Evolutionary conservation across 1,140 invertebrate species (phyloP), one percentile per base, ranked within the genome.

Genomic region (Heliconius melpomene): DNA sequence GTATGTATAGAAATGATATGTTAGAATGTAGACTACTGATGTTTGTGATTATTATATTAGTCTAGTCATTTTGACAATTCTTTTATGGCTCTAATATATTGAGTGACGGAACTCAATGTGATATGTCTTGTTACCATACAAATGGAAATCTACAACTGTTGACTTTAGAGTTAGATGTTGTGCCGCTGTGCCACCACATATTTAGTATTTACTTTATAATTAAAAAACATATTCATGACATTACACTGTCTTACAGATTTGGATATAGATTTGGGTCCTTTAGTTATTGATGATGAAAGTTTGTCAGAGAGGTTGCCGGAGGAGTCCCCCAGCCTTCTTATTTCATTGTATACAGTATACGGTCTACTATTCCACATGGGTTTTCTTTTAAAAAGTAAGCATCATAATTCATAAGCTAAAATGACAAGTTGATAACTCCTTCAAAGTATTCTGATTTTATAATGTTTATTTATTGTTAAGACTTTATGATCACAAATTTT

Each of bases 311-410:
- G 89, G 74, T 84, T 86, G n/a, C 79, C 87, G 32, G 93, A 95
- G 82, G 87, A 85, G 81, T 91, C 90, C 74, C 88, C 91, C 72
- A 91, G 94, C 83, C 86, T 95, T 38, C 90, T 94, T 75, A 86
- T 95, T 83, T 86, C 94, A 72, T 84, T 95, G 78, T 95, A 95
- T 87, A 94, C 92, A 76, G 87, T 94, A 80, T 95, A 93, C 82
- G 94, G 94, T 84, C 88, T 95, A 57, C 88, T 95, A 80, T 95
- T 94, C 89, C 93, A 95, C 91, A 93, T 95, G 93, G 93, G 93
- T 77, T 89, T 88, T 84, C 87, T 95, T 84, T 87, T 91, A 75
- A 91, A 89, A 91, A 91, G 94, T 95, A 95, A 95, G 94, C 94
- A 95, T 94, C 89, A 86, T 81, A 82, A 72, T 72, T 72, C 36